Evolutionary conservation across 1,140 invertebrate genomes (phyloP), one percentile per base, ranked within the genome.

Genomic region (Zaprionus kolodkinae): DNA sequence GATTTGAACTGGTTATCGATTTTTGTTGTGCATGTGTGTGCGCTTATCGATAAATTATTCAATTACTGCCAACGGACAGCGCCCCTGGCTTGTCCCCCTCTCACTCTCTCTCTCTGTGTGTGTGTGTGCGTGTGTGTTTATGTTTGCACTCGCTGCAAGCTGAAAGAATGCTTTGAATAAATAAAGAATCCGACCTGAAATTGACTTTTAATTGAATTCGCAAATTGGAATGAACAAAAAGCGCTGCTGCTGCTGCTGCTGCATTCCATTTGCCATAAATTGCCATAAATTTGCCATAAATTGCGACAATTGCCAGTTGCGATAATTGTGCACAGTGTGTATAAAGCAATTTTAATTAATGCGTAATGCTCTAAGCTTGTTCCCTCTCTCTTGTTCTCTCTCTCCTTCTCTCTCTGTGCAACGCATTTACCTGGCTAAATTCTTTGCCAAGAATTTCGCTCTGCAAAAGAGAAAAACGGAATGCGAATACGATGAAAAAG

Each of bases 31-130:
- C 45, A 48, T 43, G 57, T 43, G 40, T 43, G 21, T n/a, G 36
- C 38, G 9, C 10, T 65, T 27, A 65, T 55, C 62, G 50, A 40
- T 40, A 65, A 65, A 55, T 65, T 25, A 17, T 55, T 11, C 45
- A 50, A 50, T 50, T 50, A 50, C 17, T 50, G 17, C 45, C 21
- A 21, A 25, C 17, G 45, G 15, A 21, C 45, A 50, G 17, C 45
- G 45, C 17, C 3, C 7, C 40, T 50, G 17, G 45, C 12, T 1
- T 40, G 38, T n/a, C 21, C 21, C 21, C 2, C 21, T 21, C n/a
- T 21, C 21, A 1, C 4, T 52, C 6, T 17, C 7, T 52, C 3
- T 30, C 4, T 52, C 6, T 17, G 11, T 52, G 3, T 21, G 2
- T 5, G 48, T 21, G 48, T 17, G 15, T 17, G 12, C 21, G 25